Evolutionary conservation across 2,888 invertebrate species (phyloP).

Genomic region (Plagodis dolabraria): DNA sequence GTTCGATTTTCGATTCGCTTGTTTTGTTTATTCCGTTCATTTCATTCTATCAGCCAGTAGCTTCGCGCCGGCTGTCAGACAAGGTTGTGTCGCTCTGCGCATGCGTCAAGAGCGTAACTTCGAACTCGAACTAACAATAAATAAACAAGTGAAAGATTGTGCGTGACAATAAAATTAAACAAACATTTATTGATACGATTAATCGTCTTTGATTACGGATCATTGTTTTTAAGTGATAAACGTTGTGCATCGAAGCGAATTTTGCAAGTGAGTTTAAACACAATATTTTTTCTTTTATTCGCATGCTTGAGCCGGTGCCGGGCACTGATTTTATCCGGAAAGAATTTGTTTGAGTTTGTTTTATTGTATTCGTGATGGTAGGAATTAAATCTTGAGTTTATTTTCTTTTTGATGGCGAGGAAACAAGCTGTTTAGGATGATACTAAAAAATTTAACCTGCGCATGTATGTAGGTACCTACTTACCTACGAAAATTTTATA

Average conservation of each 20-base stretch:
- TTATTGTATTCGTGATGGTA: conserved; percentile 26
- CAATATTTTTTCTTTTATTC: conserved; percentile 60
- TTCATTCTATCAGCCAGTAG: conserved; percentile 47
- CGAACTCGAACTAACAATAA: conserved; percentile 62
- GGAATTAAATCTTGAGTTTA: conserved; percentile 1
- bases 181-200: conserved; percentile 22
- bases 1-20: conserved; percentile 16
- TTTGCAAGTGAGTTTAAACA: conserved; percentile 67
- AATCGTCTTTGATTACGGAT: conserved; percentile 9
- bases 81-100: conserved; percentile 58
- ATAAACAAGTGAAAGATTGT: conserved; percentile 74
- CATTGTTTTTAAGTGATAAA: conserved; percentile 40
- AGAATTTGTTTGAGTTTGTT: conserved; percentile 39
- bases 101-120: conserved; percentile 66
- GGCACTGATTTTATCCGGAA: conserved; percentile 59
- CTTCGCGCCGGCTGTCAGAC: conserved; percentile 62
- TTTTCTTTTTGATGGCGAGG: neutral
- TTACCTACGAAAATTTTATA: too few relatives aligned
- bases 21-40: conserved; percentile 34
- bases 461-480: too few relatives aligned
- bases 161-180: conserved; percentile 51
- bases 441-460: too few relatives aligned
- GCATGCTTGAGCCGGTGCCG: conserved; percentile 64
- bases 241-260: conserved; percentile 58
- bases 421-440: too few relatives aligned